Base-by-base conservation (phyloP, 2,888 invertebrate species). In the Dynastes maya region DNA sequence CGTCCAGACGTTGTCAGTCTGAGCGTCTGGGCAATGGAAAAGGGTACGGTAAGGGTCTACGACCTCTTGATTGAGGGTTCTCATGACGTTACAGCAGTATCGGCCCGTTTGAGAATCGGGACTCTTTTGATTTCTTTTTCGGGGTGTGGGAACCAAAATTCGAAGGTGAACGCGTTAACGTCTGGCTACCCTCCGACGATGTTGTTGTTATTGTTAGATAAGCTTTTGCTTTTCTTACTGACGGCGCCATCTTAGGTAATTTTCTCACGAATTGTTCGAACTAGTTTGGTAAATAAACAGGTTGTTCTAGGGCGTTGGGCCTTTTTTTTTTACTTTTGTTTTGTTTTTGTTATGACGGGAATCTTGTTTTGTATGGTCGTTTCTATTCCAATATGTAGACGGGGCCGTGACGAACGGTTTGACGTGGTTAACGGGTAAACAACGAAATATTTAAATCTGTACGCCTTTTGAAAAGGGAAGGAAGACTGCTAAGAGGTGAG, bases 331-430 rank as follows among this genome's bases (percentile, higher is more conserved):
- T 55, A 16, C n/a, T 55, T 16, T 16, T 63, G 8, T 13, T 63
- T 63, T 63, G 63, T 63, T 63, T 63, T 63, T 63, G 63, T 63
- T 63, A 63, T 63, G 63, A 63, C 63, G 63, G 63, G 63, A n/a
- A 63, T 63, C 29, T 22, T 29, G 63, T 29, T 29, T 63, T 22
- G 29, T 11, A 58, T 5, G 45, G 45, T 45, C 45, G 45, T 45
- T 45, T 45, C 11, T 45, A 11, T 45, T 45, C 2, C 11, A 45
- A 11, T 45, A 2, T n/a, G 13, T 1, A n/a, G 0, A 16, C 16
- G 22, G 55, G 22, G 22, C 8, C 2, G 4, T n/a, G 16, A 6
- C 3, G n/a, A 55, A 55, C 55, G 55, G n/a, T n/a, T n/a, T 16
- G 8, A 9, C 55, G n/a, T n/a, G 55, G 32, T 13, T n/a, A n/a